A percentile compares a stretch with the other conserved stretches of the same genome.
Conservation (phyloP, 2,888 invertebrate species). For the Pristionchus arcanus region DNA sequence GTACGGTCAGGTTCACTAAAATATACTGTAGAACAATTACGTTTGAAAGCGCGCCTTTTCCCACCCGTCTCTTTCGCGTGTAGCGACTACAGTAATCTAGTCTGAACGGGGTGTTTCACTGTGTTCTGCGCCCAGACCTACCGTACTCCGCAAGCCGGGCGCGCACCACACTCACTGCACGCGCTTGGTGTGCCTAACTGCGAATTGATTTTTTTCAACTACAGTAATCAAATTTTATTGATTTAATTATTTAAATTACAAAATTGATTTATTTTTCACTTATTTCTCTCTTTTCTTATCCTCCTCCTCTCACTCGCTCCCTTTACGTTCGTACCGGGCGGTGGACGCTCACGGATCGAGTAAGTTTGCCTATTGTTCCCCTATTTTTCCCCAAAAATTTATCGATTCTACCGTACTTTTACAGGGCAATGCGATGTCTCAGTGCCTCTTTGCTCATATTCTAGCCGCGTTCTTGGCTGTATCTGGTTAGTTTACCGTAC, state of each 20-base stretch:
- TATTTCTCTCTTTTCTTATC: neutral
- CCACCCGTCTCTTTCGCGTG: no score
- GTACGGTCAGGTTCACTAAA: no score
- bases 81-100: no score
- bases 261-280: neutral
- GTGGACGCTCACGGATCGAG: neutral
- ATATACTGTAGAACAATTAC: no score
- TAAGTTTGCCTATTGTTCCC: neutral
- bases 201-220: neutral
- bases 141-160: neutral
- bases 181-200: neutral
- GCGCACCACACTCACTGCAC: neutral
- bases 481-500: neutral
- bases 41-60: no score
- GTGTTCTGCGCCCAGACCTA: neutral
- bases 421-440: conserved; percentile 29
- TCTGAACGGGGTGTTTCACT: no score
- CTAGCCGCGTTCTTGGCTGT: neutral
- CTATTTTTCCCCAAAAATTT: neutral
- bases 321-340: conserved; percentile 4
- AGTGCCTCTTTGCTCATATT: neutral
- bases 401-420: neutral
- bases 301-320: neutral
- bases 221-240: neutral
- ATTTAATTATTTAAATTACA: neutral